Evolutionary conservation across 1,140 invertebrate genomes (phyloP).

Genomic region (Plutomurus gul): DNA sequence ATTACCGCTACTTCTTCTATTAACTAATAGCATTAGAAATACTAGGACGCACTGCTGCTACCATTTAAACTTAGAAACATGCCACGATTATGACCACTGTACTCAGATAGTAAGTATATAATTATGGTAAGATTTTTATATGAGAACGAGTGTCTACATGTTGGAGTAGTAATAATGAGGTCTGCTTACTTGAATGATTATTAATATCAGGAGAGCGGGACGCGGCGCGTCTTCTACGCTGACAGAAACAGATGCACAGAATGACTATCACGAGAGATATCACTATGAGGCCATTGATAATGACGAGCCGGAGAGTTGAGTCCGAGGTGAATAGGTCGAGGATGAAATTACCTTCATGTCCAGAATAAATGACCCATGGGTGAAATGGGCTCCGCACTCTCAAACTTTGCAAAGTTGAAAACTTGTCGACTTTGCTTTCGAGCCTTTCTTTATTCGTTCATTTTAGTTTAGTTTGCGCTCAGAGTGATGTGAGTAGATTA

Average conservation of each 20-base stretch:
- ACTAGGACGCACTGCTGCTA: no score
- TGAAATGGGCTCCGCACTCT: not conserved
- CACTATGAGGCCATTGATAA: constrained; percentile 52
- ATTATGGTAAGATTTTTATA: no score
- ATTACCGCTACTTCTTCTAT: no score
- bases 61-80: no score
- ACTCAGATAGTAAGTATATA: no score
- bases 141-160: no score
- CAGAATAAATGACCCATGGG: constrained; percentile 33
- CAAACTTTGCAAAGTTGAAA: constrained; percentile 33
- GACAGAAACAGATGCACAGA: constrained; percentile 50
- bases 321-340: constrained; percentile 50
- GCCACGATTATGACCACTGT: no score
- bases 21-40: no score
- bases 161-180: constrained; percentile 19
- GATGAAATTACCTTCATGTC: constrained; percentile 49
- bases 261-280: constrained; percentile 53
- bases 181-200: constrained; percentile 54
- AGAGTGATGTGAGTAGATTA: constrained; percentile 12
- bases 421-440: constrained; percentile 25
- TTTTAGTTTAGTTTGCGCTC: not conserved
- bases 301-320: constrained; percentile 48
- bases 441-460: constrained; percentile 15
- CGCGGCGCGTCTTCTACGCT: constrained; percentile 34
- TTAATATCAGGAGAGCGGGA: constrained; percentile 46